Conservation (phyloP, 2,888 invertebrate species). For the Philereme vetulata region DNA sequence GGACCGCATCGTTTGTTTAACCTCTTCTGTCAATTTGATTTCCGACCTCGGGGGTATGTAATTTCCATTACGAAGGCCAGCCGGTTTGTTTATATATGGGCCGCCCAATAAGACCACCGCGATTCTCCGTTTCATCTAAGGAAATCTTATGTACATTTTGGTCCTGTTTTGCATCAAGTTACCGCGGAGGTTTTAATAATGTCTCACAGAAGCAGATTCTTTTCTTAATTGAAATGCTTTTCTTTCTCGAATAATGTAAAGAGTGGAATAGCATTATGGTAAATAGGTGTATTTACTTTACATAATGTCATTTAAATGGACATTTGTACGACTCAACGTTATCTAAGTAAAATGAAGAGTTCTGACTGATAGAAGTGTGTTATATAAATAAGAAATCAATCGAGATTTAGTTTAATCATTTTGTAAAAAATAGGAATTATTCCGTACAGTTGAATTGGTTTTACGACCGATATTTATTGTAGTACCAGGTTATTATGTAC, state of each 20-base stretch:
- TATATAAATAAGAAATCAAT: too few species aligned
- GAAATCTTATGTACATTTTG: conserved; percentile 47
- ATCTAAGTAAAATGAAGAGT: too few species aligned
- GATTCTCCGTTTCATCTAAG: conserved; percentile 61
- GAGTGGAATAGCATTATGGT: conserved; percentile 22
- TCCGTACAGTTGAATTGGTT: too few species aligned
- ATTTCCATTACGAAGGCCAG: conserved; percentile 78
- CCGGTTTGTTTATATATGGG: conserved; percentile 74
- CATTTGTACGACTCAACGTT: too few species aligned
- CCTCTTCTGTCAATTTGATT: conserved; percentile 84
- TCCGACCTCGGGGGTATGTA: conserved; percentile 80
- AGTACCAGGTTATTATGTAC: too few species aligned
- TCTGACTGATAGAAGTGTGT: too few species aligned
- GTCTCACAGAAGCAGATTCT: conserved; percentile 25
- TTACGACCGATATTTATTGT: too few species aligned
- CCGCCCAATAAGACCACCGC: conserved; percentile 63
- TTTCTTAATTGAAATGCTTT: conserved; percentile 29
- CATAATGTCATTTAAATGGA: conserved; percentile 5
- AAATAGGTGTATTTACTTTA: conserved; percentile 22
- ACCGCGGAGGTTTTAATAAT: conserved; percentile 37
- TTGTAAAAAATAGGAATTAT: too few species aligned
- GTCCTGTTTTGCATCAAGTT: conserved; percentile 35
- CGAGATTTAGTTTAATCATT: too few species aligned
- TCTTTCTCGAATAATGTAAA: conserved; percentile 18
- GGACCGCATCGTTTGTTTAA: conserved; percentile 82